phyloP scores from a whole-genome alignment of 2,888 invertebrate species.

The Meloe dianella region DNA sequence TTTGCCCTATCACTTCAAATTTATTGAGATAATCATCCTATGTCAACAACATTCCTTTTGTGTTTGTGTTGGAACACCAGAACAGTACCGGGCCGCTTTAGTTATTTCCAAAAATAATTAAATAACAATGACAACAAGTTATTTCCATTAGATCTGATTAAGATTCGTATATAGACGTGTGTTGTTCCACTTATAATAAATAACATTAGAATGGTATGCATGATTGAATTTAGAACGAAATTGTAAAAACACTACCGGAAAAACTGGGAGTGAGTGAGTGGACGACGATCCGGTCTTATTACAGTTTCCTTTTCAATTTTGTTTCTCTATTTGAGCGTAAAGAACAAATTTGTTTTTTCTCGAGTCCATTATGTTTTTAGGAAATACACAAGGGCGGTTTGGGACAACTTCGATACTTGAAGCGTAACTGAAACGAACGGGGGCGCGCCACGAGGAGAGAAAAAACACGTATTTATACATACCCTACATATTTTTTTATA shows the following conservation, averaged over 20 bases:
- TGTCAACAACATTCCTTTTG: constrained; percentile 47
- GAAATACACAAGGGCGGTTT: constrained; percentile 22
- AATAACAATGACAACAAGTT: too few species aligned
- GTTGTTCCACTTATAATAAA: constrained; percentile 27
- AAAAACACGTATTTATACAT: neutral
- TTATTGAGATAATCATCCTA: constrained; percentile 55
- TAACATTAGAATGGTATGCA: constrained; percentile 47
- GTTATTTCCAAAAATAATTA: too few species aligned
- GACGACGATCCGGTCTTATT: constrained; percentile 49
- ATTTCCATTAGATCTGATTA: too few species aligned
- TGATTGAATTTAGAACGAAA: constrained; percentile 48
- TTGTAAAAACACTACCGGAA: constrained; percentile 47
- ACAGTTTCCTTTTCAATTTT: constrained; percentile 57
- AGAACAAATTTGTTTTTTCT: constrained; percentile 58
- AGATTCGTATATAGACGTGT: too few species aligned
- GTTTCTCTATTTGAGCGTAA: constrained; percentile 58
- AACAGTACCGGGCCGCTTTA: too few species aligned
- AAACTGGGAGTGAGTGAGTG: constrained; percentile 34
- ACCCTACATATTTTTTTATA: neutral
- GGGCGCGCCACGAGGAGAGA: constrained; percentile 7
- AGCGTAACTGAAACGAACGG: constrained; percentile 20
- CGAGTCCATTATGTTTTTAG: constrained; percentile 53
- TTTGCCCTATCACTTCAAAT: constrained; percentile 44
- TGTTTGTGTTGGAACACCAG: constrained; percentile 30
- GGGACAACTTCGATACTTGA: constrained; percentile 10